Evolutionary conservation across 2,888 invertebrate genomes (phyloP), one percentile per base, ranked within the genome.

Genomic region (Tetranychus piercei): DNA sequence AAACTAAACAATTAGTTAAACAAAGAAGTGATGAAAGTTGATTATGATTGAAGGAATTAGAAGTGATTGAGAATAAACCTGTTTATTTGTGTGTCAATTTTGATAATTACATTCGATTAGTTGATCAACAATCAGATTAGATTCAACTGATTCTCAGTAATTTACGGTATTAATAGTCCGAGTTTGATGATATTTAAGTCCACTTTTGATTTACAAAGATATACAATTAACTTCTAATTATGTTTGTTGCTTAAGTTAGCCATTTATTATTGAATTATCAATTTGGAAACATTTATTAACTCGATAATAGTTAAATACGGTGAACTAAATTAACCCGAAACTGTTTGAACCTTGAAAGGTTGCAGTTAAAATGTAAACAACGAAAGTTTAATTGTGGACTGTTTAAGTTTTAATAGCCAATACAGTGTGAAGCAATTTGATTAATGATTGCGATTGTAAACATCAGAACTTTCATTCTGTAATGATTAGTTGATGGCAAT

Each of bases 61-160:
- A 55, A 55, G 55, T 55, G 55, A 55, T 55, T 55, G 15, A 55
- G 9, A 55, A 55, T 0, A 55, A 55, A 55, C 55, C 15, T 55
- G 55, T 55, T 55, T 55, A 55, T 55, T 55, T 55, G 55, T 55
- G 55, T 55, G 55, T 55, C 55, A 55, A 55, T 55, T 45, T 55
- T 55, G 9, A 55, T 55, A 15, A 55, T 55, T 55, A 55, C 55
- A 55, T 55, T 55, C 15, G 9, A 55, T 55, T 15, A 55, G 9
- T 55, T 55, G 9, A 15, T 15, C 55, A 7, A 55, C 55, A 55
- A 55, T 55, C 55, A 55, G 55, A 55, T 55, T 55, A 55, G 55
- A 55, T 55, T 55, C 15, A 15, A 9, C 55, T 55, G 55, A 55
- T 55, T 55, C 11, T 34, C 34, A 34, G 34, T 34, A 34, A 34